Evolutionary conservation across 2,888 invertebrate genomes (phyloP), one percentile per base, ranked within the genome.

Genomic region (Rotaria socialis): DNA sequence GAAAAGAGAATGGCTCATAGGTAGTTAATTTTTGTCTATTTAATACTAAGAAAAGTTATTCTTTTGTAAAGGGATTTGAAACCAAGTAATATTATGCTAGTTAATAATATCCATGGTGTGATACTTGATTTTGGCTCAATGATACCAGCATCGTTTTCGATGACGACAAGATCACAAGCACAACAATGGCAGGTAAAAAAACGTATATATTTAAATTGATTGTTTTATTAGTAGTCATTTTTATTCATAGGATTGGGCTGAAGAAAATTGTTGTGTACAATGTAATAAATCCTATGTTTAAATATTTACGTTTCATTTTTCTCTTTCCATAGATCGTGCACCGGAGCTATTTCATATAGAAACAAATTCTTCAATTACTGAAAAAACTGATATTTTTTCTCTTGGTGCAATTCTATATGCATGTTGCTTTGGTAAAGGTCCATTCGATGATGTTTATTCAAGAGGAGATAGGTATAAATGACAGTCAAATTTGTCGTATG

Each of bases 211-310:
- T 50, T 50, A 50, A 8, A 50, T 50, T 8, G 8, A 80, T 41
- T 43, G 8, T 1, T 67, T 8, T 22, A 41, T 24, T 24, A 43
- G 19, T 43, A 3, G 4, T 35, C 11, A 35, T 14, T 14, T 67
- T 35, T 5, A 4, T 4, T 27, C 16, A 35, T 27, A 67, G 75
- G 75, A 80, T 80, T 80, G 75, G 75, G 47, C 75, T 24, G 75
- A 43, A 43, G 75, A 80, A 80, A 80, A 80, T 47, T 80, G 75
- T 80, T 80, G 75, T 80, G 41, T 80, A 41, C 75, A 80, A 80
- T 80, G 67, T 67, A 67, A 67, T n/a, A 4, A 27, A 67, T 27
- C 16, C 14, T 35, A 5, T 55, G 16, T 55, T 16, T 19, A 55
- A 55, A 50, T 50, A 50, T 50, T 50, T 50, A 50, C 4, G 50